Base-by-base conservation (phyloP, 2,113 vertebrate species). In the Stictonetta naevosa region DNA sequence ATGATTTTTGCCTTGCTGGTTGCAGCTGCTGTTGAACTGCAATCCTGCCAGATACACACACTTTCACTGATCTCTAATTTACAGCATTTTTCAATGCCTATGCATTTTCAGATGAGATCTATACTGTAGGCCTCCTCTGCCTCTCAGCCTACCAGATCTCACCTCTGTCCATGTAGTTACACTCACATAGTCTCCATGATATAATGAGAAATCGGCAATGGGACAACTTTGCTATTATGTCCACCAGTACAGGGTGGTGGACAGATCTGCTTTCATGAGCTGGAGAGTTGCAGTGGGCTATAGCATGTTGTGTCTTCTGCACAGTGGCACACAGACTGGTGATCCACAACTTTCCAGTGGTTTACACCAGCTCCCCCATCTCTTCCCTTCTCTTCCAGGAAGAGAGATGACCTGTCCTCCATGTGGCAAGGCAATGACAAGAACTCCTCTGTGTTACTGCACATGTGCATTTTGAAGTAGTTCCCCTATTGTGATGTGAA, bases 181-280 rank as follows among this genome's bases (percentile, higher is more conserved):
- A 72, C 22, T 52, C 0, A 16, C 1, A 0, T 34, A 46, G 58
- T 18, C 20, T 81, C 31, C 0, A 1, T 13, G 59, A 71, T 20
- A 64, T 9, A 58, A 86, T 50, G 0, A 60, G 42, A 60, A 68
- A 59, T 34, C 34, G 28, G 22, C 68, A 91, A 66, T 22, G 21
- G 14, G 46, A 75, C 26, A 58, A 20, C 33, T 92, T 64, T 79
- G 15, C n/a, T 59, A 2, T 25, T 6, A 18, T 1, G 6, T 38
- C 50, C 33, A 84, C 13, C 12, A 31, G 4, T 13, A 17, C 0
- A 1, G 74, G 29, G 34, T n/a, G n/a, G n/a, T n/a, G n/a, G n/a
- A n/a, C n/a, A 77, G 52, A 63, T 52, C 16, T 36, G 16, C 14
- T 89, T 59, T 56, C 7, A 14, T 33, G 42, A 72, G 12, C 16